A percentile compares a stretch with the other conserved stretches of the same genome.
Evolutionary conservation across 2,888 invertebrate genomes (phyloP).

Genomic region (Scaptomyza flava): DNA sequence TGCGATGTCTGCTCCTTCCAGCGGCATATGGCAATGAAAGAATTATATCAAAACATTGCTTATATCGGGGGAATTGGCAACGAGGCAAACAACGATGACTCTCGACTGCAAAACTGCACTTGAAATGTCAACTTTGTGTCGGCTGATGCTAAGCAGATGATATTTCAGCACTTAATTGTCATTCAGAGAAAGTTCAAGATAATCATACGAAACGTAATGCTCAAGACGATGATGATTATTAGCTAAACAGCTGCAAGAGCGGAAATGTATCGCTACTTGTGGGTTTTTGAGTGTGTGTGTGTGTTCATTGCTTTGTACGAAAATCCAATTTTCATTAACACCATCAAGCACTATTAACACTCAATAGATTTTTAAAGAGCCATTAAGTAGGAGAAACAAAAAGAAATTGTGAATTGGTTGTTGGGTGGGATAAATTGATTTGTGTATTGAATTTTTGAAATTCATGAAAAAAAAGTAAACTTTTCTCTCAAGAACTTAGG

Average conservation of each 20-base stretch:
- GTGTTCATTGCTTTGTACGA: slow-evolving; percentile 25
- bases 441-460: neutral
- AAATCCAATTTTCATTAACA: slow-evolving; percentile 61
- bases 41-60: slow-evolving; percentile 73
- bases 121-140: slow-evolving; percentile 78
- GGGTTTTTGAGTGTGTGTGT: slow-evolving; percentile 5
- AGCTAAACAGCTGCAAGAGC: slow-evolving; percentile 30
- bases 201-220: slow-evolving; percentile 18
- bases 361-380: slow-evolving; percentile 38
- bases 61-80: slow-evolving; percentile 11
- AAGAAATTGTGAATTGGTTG: slow-evolving; percentile 5
- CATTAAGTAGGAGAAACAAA: neutral
- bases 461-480: neutral
- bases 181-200: slow-evolving; percentile 39
- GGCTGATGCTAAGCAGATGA: slow-evolving; percentile 70
- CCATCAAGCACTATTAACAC: slow-evolving; percentile 44
- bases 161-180: slow-evolving; percentile 56
- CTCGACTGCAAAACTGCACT: slow-evolving; percentile 67
- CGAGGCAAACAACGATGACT: slow-evolving; percentile 19
- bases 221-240: slow-evolving; percentile 18
- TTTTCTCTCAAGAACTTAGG: too few species aligned
- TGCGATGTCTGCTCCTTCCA: slow-evolving; percentile 21
- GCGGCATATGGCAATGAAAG: slow-evolving; percentile 68
- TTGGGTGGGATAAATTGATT: slow-evolving; percentile 14
- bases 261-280: slow-evolving; percentile 20